Base-by-base conservation (phyloP, 2,113 vertebrate genomes). In the Numenius arquata region DNA sequence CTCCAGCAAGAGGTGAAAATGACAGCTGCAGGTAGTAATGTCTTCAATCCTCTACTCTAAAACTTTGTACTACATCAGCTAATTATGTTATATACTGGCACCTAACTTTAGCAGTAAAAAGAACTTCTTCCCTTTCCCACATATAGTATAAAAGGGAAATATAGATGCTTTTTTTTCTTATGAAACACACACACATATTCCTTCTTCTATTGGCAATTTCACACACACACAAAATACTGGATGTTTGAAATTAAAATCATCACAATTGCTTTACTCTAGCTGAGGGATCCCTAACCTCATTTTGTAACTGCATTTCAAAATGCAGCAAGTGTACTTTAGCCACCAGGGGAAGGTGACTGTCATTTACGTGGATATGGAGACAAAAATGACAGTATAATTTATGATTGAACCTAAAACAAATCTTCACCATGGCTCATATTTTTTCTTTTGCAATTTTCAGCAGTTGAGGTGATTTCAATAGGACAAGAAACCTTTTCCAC, bases 291-390 rank as follows among this genome's bases (percentile, higher is more conserved):
- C 68, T 72, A 89, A 81, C 56, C 61, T 86, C 21, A n/a, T 79
- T 92, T 92, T 75, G 79, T 82, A 75, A 53, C 36, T 53, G 40
- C 30, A 30, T 91, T 82, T 89, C 80, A 76, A 71, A 93, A 88
- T 68, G 36, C 75, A 92, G 53, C 18, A 76, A 53, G 55, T 38
- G 18, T 52, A 32, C 66, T 91, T 85, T 1, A 73, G 75, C 74
- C 70, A 76, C 30, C 6, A 56, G 87, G 73, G 87, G 79, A 87
- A 89, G 70, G 56, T 81, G 73, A 52, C 38, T 88, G 65, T 50
- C 47, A 36, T 75, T 47, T 75, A 5, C n/a, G 40, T 36, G 41
- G 38, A 63, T 75, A 56, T 15, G 29, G 41, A 92, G 25, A 58
- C 15, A 89, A 85, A 94, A 94, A 73, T 22, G 41, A 36, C 76